Conservation (phyloP, 2,113 vertebrate genomes). For the Brachyhypopomus gauderio region DNA sequence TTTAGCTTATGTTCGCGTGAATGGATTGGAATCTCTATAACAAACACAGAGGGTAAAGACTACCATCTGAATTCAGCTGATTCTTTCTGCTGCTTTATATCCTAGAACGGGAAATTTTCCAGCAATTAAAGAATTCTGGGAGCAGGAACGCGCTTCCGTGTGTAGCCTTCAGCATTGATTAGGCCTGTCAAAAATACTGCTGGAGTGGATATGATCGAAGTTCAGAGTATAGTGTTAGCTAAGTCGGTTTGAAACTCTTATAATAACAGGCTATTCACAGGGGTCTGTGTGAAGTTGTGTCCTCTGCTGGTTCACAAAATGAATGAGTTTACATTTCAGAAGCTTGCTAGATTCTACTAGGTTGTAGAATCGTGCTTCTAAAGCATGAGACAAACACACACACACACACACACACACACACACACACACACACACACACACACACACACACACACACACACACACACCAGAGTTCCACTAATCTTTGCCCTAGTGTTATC, state of each 20-base stretch:
- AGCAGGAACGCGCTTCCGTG: not conserved
- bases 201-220: not conserved
- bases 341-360: not conserved
- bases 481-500: not conserved
- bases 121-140: not conserved
- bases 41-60: not conserved
- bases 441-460: not conserved
- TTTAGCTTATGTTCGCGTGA: conserved; percentile 24
- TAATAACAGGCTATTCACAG: not conserved
- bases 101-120: too few relatives aligned
- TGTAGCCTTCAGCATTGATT: not conserved
- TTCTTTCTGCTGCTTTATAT: not conserved
- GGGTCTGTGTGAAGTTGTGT: not conserved
- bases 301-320: too few relatives aligned
- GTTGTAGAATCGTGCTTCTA: not conserved
- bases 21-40: conserved; percentile 45
- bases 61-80: not conserved
- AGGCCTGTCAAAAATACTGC: conserved; percentile 10
- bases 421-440: not conserved
- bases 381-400: not conserved
- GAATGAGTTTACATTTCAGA: not conserved
- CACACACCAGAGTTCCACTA: not conserved
- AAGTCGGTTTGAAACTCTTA: not conserved
- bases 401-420: not conserved
- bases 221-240: conserved; percentile 16